These are phyloP conservation scores for Villa cingulata DNA, from an alignment of 2,888 invertebrate species.

Conservation along the genomic window DNA sequence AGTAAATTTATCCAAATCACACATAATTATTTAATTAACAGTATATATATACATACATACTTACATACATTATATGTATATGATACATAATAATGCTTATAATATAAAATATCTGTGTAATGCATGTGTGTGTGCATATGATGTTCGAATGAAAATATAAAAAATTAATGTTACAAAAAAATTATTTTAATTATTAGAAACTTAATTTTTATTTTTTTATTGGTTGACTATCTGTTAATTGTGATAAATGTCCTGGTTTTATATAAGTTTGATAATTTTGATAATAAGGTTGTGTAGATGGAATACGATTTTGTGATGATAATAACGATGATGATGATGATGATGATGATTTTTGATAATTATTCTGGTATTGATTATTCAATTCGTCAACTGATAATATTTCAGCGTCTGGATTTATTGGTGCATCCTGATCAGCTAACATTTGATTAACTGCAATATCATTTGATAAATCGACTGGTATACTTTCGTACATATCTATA, in stretches of 20 bases:
- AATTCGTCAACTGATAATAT: constrained; percentile 21
- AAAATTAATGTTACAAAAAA: no score
- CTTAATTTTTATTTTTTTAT: background rate
- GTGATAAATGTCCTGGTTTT: background rate
- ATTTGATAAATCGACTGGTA: constrained; percentile 33
- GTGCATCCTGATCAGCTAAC: constrained; percentile 27
- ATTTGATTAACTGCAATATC: constrained; percentile 34
- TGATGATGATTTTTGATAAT: background rate
- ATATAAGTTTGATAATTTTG: no score
- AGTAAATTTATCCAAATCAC: no score
- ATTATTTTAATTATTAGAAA: no score
- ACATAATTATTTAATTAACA: no score
- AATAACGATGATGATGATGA: background rate
- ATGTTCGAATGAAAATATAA: no score
- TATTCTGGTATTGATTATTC: background rate
- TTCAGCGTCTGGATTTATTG: constrained; percentile 34
- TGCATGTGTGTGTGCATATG: no score
- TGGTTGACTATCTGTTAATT: background rate
- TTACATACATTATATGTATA: no score
- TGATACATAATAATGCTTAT: no score
- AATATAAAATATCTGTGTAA: no score
- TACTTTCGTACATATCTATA: constrained; percentile 26
- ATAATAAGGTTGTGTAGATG: no score
- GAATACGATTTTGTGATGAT: background rate
- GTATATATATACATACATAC: no score